Evolutionary conservation across 2,888 invertebrate genomes (phyloP).

Genomic region (Malthinus flaveolus): DNA sequence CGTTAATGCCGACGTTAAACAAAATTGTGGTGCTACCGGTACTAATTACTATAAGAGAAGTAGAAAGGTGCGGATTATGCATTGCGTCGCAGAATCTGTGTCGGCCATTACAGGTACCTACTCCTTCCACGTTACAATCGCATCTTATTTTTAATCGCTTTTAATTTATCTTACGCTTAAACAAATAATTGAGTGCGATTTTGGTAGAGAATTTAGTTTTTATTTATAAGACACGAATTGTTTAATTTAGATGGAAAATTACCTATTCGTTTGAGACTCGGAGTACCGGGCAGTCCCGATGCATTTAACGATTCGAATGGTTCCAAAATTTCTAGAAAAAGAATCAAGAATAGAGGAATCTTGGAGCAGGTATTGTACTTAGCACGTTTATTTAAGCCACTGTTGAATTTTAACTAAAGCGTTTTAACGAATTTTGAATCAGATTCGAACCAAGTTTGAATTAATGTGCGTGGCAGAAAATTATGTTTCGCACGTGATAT

Average conservation of each 20-base stretch:
- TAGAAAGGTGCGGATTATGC: conserved; percentile 32
- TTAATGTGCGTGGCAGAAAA: neutral
- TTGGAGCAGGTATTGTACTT: conserved; percentile 55
- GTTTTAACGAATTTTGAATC: neutral
- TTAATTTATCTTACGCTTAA: neutral
- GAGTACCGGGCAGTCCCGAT: conserved; percentile 43
- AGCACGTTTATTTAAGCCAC: conserved; percentile 27
- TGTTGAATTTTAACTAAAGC: conserved; percentile 15
- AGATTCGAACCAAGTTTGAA: neutral
- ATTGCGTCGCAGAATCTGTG: conserved; percentile 22
- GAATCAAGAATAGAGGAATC: conserved; percentile 54
- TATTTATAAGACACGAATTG: conserved; percentile 6
- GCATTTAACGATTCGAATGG: conserved; percentile 42
- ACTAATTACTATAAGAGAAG: conserved; percentile 27
- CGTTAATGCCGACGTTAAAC: conserved; percentile 24
- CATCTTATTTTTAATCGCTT: neutral
- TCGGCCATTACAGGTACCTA: conserved; percentile 28
- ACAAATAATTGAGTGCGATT: neutral
- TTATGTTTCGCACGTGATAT: neutral
- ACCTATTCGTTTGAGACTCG: conserved; percentile 52
- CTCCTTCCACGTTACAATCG: neutral
- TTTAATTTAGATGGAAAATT: conserved; percentile 46
- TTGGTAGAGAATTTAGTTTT: neutral
- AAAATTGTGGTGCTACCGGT: conserved; percentile 20
- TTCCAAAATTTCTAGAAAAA: conserved; percentile 49